These are phyloP conservation scores for Heliopora coerulea DNA, from an alignment of 92 coral and sea anemone species.

Conservation along the genomic window DNA sequence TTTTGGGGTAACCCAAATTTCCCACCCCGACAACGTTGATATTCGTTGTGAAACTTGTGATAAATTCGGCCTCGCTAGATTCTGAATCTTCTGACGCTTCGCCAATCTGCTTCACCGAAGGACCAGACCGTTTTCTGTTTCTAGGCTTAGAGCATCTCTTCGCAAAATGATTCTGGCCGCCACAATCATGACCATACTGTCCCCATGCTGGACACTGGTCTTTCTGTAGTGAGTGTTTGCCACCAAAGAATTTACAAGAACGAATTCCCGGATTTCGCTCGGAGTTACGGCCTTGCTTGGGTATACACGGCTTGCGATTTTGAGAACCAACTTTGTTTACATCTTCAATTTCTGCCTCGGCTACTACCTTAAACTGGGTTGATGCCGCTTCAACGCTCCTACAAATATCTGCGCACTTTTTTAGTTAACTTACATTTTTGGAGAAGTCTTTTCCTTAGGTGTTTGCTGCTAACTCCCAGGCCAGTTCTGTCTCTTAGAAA, in stretches of 20 bases:
- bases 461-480: slow-evolving; percentile 29
- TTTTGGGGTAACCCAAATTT: background rate
- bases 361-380: slow-evolving; percentile 26
- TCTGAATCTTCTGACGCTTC: slow-evolving; percentile 20
- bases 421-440: slow-evolving; percentile 43
- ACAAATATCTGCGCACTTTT: slow-evolving; percentile 48
- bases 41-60: slow-evolving; percentile 30
- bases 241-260: slow-evolving; percentile 41
- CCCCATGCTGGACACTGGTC: slow-evolving; percentile 54
- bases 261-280: slow-evolving; percentile 10
- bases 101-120: slow-evolving; percentile 23
- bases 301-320: slow-evolving; percentile 18
- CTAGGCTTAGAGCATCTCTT: slow-evolving; percentile 23
- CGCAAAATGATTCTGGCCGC: slow-evolving; percentile 43
- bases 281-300: background rate
- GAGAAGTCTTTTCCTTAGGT: slow-evolving; percentile 28
- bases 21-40: slow-evolving; percentile 17
- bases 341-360: slow-evolving; percentile 32
- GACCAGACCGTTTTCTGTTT: slow-evolving; percentile 9
- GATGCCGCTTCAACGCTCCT: slow-evolving; percentile 38
- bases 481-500: slow-evolving; percentile 50
- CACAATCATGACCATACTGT: slow-evolving; percentile 31
- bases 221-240: slow-evolving; percentile 20
- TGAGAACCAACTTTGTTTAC: slow-evolving; percentile 20
- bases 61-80: slow-evolving; percentile 38